Evolutionary conservation across 2,113 vertebrate genomes (phyloP), one percentile per base, ranked within the genome.

Genomic region (Mixornis gularis): DNA sequence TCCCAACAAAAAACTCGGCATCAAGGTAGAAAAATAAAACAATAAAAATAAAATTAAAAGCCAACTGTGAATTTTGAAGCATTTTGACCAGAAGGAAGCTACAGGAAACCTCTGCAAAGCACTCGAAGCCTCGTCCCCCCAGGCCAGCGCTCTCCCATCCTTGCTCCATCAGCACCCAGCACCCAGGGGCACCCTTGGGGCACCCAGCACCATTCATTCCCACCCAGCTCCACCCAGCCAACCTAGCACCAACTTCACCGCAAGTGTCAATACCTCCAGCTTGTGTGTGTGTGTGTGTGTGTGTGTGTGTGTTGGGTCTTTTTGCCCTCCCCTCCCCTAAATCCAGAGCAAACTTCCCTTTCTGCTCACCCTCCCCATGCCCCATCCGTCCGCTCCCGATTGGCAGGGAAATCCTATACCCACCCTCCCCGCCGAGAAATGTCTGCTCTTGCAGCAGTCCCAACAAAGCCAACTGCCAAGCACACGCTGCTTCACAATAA

Each of bases 381-480:
- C 95, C 94, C 96, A 93, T 94, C 94, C 89, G 41, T 76, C 79
- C 72, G 89, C 94, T 94, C 93, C 96, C 92, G 97, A 97, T 97
- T 98, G 97, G 97, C 97, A 97, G 97, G 93, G 94, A 93, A 96
- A 97, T 71, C 93, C 95, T 95, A 97, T 95, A 92, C 94, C 95
- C 97, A 85, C 97, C 97, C 97, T 97, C 97, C 96, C 95, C 92
- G 94, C 95, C 90, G 93, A 96, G 97, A 91, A 97, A 97, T 97
- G 97, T 96, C 98, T 96, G 97, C 97, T 96, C 96, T 91, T 95
- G 94, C 97, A 95, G 97, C 97, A 97, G 96, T 96, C 95, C 96
- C 97, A 97, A 98, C 97, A 98, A 98, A 97, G 97, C 97, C 97
- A 97, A 96, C 95, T 91, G 95, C 97, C 95, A 96, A 94, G 96